Base-by-base conservation (phyloP, 2,113 vertebrate genomes). In the Sapajus apella region DNA sequence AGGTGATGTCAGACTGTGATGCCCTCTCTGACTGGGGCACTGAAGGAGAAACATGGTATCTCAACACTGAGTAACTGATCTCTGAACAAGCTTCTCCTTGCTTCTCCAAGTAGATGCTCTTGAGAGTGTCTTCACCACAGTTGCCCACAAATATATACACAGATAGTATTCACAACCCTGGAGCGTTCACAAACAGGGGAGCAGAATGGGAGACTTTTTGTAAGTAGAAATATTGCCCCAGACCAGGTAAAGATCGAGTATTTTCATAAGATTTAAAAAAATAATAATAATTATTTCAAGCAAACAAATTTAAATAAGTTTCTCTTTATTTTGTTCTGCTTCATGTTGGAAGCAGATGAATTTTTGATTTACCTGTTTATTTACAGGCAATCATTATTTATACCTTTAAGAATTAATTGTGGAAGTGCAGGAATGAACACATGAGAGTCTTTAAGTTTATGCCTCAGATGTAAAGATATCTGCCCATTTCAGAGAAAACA, bases 211-310 rank as follows among this genome's bases (percentile, higher is more conserved):
- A 87, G 47, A 91, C 21, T 20, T 37, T 90, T 72, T 90, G 70
- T 12, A 95, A 83, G 35, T 50, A 75, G 40, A 70, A 87, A 91
- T 94, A 52, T 32, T 88, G 43, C 92, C 32, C 52, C n/a, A 70
- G 23, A 81, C 17, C 8, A 90, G 47, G 45, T 66, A 80, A 93
- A 87, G 16, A 64, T 73, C 35, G 82, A 82, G 40, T 76, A 64
- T 68, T 8, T 23, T 95, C 64, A 56, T 72, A 77, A 47, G 35
- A 4, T 43, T 85, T n/a, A n/a, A n/a, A n/a, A n/a, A n/a, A n/a
- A n/a, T n/a, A n/a, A n/a, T n/a, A n/a, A n/a, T 47, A 10, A 70
- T 92, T 96, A 47, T 90, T 96, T 93, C 52, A 56, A 87, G n/a
- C 87, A 87, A 90, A 86, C 35, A 12, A 61, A 96, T 35, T 72